A percentile compares a stretch with the other conserved stretches of the same genome.
Conservation (phyloP, 2,113 vertebrate genomes). For the Catharus minimus region DNA sequence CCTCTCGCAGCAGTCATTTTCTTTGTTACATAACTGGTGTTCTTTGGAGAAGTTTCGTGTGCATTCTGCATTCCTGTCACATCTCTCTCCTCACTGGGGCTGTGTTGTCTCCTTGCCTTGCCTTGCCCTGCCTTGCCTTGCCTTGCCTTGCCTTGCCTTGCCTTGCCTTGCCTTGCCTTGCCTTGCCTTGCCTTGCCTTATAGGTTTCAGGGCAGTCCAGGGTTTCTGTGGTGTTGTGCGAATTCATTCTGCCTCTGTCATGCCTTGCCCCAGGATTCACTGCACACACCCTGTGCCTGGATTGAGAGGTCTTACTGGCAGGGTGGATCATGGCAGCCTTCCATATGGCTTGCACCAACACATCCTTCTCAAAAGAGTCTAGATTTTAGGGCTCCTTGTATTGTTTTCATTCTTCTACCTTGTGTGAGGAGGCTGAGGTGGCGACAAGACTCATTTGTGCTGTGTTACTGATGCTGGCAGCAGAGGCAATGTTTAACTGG, state of each 20-base stretch:
- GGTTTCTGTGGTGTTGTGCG: not conserved
- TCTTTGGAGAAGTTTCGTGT: not conserved
- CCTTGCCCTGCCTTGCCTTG: not conserved
- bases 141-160: not conserved
- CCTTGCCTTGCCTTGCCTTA: not conserved
- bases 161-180: not conserved
- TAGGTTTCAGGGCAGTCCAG: not conserved
- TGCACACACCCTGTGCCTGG: not conserved
- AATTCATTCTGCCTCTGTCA: not conserved
- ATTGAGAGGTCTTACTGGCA: not conserved
- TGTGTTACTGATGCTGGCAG: accelerated
- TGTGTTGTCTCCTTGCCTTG: not conserved
- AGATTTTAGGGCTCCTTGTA: not conserved
- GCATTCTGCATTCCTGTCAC: not conserved
- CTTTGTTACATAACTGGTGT: no score
- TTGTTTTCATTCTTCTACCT: not conserved
- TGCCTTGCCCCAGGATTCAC: not conserved
- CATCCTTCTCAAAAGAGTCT: not conserved
- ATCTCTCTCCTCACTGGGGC: not conserved
- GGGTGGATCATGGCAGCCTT: not conserved
- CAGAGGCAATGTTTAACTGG: not conserved
- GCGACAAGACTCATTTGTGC: not conserved
- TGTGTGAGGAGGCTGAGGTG: not conserved
- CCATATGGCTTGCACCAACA: not conserved
- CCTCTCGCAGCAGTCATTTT: accelerated